Conservation (phyloP, 2,113 vertebrate species). For the Anoplopoma fimbria region DNA sequence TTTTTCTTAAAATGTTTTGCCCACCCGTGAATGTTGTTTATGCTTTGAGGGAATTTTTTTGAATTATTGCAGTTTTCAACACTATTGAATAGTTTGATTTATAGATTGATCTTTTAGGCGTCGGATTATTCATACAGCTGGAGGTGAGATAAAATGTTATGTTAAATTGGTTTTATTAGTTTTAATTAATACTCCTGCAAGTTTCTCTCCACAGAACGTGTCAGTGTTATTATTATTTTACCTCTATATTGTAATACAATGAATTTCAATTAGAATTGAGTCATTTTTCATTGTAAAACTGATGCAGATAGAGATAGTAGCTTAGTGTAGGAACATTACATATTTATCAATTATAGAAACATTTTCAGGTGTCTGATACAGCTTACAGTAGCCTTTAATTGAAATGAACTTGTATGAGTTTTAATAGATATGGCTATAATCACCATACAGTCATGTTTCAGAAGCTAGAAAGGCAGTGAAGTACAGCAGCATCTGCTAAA, state of each 20-base stretch:
- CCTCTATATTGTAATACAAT: background rate
- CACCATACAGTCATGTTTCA: background rate
- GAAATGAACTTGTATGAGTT: background rate
- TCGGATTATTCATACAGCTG: background rate
- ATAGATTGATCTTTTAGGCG: background rate
- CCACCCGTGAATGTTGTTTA: background rate
- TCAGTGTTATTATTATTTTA: background rate
- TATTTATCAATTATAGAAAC: background rate
- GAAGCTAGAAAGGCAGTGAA: background rate
- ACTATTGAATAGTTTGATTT: too few species aligned
- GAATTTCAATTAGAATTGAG: background rate
- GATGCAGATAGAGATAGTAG: background rate
- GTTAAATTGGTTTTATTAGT: background rate
- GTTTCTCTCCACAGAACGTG: background rate
- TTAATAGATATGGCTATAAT: background rate
- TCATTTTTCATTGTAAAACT: background rate
- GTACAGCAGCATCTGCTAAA: slow-evolving; percentile 31
- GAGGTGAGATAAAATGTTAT: background rate
- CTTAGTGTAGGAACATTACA: background rate
- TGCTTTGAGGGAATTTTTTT: background rate
- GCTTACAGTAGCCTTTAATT: slow-evolving; percentile 4
- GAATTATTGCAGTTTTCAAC: background rate
- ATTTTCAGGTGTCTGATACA: background rate
- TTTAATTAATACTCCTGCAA: background rate
- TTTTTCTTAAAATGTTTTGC: background rate